Conservation (phyloP, 1,140 invertebrate species). For the Danaus melanippus region DNA sequence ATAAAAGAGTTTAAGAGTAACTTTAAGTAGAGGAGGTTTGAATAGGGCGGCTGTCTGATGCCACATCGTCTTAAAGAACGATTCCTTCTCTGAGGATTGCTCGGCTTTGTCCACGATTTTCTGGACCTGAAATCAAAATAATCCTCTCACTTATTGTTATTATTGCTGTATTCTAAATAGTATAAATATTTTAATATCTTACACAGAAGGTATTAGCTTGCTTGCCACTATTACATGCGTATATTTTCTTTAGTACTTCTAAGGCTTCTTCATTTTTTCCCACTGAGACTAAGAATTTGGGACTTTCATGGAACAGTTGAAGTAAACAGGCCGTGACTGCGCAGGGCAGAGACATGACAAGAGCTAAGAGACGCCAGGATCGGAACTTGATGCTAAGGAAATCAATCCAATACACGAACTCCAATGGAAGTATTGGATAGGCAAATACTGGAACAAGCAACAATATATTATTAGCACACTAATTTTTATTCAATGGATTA, state of each 20-base stretch:
- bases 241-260: conserved; percentile 72
- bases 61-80: conserved; percentile 47
- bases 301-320: conserved; percentile 79
- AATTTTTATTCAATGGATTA: conserved; percentile 3
- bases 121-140: conserved; percentile 30
- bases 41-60: conserved; percentile 53
- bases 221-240: conserved; percentile 72
- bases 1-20: conserved; percentile 54
- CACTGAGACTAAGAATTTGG: conserved; percentile 76
- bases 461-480: conserved; percentile 3
- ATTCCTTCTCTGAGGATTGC: conserved; percentile 21
- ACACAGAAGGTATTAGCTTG: conserved; percentile 46
- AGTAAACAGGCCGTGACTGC: conserved; percentile 73
- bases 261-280: conserved; percentile 72
- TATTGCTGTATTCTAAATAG: too few species aligned
- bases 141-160: too few species aligned
- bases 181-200: conserved; percentile 16
- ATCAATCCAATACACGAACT: conserved; percentile 49
- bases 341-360: conserved; percentile 76
- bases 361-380: conserved; percentile 80
- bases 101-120: conserved; percentile 42
- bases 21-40: conserved; percentile 40
- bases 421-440: conserved; percentile 54
- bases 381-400: conserved; percentile 67
- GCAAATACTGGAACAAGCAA: conserved; percentile 45